A percentile compares a stretch with the other conserved stretches of the same genome.
These are phyloP conservation scores for Euproctis similis DNA, from an alignment of 2,888 invertebrate genomes.

Conservation along the genomic window DNA sequence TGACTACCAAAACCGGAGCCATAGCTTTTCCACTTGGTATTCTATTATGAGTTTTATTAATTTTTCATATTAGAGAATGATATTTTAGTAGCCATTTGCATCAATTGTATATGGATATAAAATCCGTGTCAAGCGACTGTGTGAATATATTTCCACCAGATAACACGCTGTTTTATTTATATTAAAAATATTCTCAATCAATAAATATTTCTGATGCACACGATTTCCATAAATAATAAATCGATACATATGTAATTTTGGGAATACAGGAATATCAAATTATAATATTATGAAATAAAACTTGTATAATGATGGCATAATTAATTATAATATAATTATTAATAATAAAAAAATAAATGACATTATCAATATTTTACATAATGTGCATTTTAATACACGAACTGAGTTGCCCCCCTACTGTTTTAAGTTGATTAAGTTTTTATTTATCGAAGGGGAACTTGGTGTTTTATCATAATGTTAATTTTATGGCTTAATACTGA, in stretches of 20 bases:
- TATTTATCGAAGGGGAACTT: too few relatives aligned
- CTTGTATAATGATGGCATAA: conserved; percentile 8
- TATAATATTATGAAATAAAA: conserved; percentile 19
- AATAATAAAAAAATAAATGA: conserved; percentile 13
- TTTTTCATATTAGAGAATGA: too few relatives aligned
- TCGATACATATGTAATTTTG: too few relatives aligned
- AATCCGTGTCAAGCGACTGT: too few relatives aligned
- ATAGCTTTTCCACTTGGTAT: too few relatives aligned
- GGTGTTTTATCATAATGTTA: too few relatives aligned
- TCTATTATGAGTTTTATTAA: too few relatives aligned
- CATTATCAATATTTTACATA: conserved; percentile 20
- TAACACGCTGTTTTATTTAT: conserved; percentile 1
- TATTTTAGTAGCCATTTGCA: too few relatives aligned
- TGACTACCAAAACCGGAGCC: too few relatives aligned
- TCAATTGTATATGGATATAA: too few relatives aligned
- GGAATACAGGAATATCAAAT: conserved; percentile 24
- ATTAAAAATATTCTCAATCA: conserved; percentile 14
- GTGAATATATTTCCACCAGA: too few relatives aligned
- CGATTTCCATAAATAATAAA: conserved; percentile 12
- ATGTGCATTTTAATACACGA: conserved; percentile 15
- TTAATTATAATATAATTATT: conserved; percentile 15
- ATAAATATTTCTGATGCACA: conserved; percentile 8
- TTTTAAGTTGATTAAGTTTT: conserved; percentile 2
- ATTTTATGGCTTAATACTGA: too few relatives aligned
- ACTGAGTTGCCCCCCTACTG: conserved; percentile 17